Conservation (phyloP, 2,113 vertebrate species). For the Collichthys lucidus region DNA sequence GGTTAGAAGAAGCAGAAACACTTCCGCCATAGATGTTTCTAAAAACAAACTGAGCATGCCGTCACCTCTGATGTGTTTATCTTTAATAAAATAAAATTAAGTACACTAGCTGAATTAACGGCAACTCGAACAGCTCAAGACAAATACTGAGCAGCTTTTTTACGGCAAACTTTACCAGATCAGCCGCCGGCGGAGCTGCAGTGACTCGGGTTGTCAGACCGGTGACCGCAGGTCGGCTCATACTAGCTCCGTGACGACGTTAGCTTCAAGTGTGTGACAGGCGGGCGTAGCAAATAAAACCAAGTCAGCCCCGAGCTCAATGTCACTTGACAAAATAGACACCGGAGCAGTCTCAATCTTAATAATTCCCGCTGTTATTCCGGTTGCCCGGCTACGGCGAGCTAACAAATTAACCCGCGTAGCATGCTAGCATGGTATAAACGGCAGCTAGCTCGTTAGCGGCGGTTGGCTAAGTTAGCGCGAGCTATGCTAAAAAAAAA, state of each 20-base stretch:
- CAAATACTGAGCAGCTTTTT: not conserved
- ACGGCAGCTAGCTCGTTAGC: conserved; percentile 70
- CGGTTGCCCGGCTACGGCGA: conserved; percentile 22
- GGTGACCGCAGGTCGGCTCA: conserved; percentile 29
- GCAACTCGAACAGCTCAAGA: not conserved
- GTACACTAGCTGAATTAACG: too few species aligned
- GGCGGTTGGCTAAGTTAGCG: conserved; percentile 62
- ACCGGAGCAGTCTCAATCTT: not conserved
- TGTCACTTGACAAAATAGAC: not conserved
- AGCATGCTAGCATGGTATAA: conserved; percentile 53
- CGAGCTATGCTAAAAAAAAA: conserved; percentile 75
- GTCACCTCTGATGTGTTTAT: not conserved
- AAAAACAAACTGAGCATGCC: conserved; percentile 33
- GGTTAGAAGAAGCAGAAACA: conserved; percentile 39
- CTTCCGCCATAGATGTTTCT: conserved; percentile 48
- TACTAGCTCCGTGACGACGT: conserved; percentile 55
- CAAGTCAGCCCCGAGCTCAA: not conserved
- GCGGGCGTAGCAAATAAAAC: not conserved
- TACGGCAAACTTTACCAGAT: conserved; percentile 23
- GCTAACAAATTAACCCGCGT: conserved; percentile 25
- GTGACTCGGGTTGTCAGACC: conserved; percentile 33
- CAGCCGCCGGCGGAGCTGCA: not conserved
- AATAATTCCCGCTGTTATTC: not conserved
- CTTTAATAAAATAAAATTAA: too few species aligned
- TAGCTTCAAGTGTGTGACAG: conserved; percentile 51